These are phyloP conservation scores for Papilio glaucus DNA, from an alignment of 1,140 invertebrate species.

Conservation along the genomic window DNA sequence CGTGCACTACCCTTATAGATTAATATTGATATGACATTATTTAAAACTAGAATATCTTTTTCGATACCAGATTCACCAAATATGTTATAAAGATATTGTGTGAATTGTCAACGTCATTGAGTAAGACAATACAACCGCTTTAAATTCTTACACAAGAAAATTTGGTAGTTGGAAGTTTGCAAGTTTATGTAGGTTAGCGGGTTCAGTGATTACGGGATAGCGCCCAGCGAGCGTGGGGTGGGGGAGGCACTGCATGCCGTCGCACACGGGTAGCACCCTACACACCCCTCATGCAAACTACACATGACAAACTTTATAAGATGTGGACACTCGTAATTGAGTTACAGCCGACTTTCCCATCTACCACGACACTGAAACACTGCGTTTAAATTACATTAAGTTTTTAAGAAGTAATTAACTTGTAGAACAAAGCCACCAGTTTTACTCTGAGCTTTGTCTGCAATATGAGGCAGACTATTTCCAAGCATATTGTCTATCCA, in stretches of 20 bases:
- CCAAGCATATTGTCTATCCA: no score
- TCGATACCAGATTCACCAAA: no score
- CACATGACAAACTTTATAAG: not conserved
- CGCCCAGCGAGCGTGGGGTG: not conserved
- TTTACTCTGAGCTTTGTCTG: no score
- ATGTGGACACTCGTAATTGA: not conserved
- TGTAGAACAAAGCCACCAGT: no score
- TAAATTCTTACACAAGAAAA: slow-evolving; percentile 8
- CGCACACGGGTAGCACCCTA: not conserved
- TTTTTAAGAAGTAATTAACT: no score
- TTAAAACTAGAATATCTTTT: no score
- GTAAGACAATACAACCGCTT: not conserved
- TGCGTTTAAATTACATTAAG: no score
- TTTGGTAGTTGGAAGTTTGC: slow-evolving; percentile 10
- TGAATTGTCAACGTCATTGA: no score
- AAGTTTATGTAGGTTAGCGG: slow-evolving; percentile 24
- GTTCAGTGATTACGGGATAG: not conserved
- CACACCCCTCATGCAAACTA: not conserved
- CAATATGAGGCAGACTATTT: no score
- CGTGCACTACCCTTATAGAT: no score
- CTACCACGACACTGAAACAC: not conserved
- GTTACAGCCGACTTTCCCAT: not conserved
- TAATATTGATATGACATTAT: no score
- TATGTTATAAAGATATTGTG: no score
- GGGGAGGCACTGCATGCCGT: not conserved